phyloP scores from a whole-genome alignment of 1,140 invertebrate species.

The Asobara japonica region DNA sequence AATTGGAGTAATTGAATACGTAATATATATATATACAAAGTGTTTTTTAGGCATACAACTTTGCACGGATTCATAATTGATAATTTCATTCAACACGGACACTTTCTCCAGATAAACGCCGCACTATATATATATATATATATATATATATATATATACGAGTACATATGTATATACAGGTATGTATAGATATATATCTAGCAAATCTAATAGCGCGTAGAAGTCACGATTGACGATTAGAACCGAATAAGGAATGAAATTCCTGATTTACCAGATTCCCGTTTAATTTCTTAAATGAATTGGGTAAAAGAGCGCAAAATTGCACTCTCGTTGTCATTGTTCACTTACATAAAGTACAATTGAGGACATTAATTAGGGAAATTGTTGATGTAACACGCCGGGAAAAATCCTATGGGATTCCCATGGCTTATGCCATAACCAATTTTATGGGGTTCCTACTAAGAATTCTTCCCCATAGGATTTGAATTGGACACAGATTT shows the following conservation, averaged over 20 bases:
- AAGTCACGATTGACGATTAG: constrained; percentile 24
- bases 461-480: too few species aligned
- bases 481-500: too few species aligned
- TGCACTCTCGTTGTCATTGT: neutral
- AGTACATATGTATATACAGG: neutral
- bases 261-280: constrained; percentile 12
- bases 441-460: too few species aligned
- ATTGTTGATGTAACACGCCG: too few species aligned
- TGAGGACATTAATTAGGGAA: too few species aligned
- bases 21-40: too few species aligned
- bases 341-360: neutral
- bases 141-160: neutral
- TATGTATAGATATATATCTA: neutral
- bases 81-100: neutral
- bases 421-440: too few species aligned
- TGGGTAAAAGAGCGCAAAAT: constrained; percentile 12
- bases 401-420: too few species aligned
- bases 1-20: too few species aligned
- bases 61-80: neutral
- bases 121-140: neutral
- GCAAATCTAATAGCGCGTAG: constrained; percentile 1
- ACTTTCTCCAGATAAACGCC: neutral
- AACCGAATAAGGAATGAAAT: constrained; percentile 33
- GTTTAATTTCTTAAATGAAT: constrained; percentile 19
- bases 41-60: too few species aligned